Conservation (phyloP, 2,888 invertebrate species). For the Corythucha ciliata region DNA sequence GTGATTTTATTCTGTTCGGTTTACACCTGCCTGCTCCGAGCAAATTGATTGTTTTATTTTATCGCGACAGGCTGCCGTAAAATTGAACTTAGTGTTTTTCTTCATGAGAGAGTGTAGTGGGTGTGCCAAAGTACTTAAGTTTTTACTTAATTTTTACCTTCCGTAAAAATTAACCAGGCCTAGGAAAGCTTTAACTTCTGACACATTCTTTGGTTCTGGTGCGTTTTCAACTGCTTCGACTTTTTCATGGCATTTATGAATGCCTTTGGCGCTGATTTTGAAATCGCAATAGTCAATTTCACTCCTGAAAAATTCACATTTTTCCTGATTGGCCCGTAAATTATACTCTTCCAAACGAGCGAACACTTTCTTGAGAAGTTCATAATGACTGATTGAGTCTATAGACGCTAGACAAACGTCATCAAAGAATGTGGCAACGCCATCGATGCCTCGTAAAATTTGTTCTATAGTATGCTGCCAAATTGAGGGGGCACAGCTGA, state of each 20-base stretch:
- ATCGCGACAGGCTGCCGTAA: neutral
- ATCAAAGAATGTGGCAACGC: neutral
- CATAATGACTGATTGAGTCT: neutral
- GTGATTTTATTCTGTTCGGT: conserved; percentile 11
- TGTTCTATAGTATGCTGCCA: conserved; percentile 5
- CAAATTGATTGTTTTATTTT: conserved; percentile 20
- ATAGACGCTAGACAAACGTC: conserved; percentile 1
- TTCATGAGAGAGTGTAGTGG: neutral
- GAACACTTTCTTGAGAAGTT: conserved; percentile 10
- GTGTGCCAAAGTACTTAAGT: neutral
- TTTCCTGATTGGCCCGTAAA: neutral
- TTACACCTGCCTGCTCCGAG: conserved; percentile 17
- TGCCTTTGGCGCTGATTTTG: conserved; percentile 20
- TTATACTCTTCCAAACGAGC: neutral
- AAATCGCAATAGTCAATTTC: conserved; percentile 23
- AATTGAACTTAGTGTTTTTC: neutral
- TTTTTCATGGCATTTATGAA: conserved; percentile 9
- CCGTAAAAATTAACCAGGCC: conserved; percentile 41
- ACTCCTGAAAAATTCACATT: conserved; percentile 5
- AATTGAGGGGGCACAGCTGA: neutral
- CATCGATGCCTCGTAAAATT: neutral
- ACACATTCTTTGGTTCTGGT: conserved; percentile 26
- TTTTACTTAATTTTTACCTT: conserved; percentile 19
- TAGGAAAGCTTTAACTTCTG: conserved; percentile 34
- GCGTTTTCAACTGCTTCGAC: conserved; percentile 20